Conservation (phyloP, 2,888 invertebrate species). For the Zaprionus obscuricornis region DNA sequence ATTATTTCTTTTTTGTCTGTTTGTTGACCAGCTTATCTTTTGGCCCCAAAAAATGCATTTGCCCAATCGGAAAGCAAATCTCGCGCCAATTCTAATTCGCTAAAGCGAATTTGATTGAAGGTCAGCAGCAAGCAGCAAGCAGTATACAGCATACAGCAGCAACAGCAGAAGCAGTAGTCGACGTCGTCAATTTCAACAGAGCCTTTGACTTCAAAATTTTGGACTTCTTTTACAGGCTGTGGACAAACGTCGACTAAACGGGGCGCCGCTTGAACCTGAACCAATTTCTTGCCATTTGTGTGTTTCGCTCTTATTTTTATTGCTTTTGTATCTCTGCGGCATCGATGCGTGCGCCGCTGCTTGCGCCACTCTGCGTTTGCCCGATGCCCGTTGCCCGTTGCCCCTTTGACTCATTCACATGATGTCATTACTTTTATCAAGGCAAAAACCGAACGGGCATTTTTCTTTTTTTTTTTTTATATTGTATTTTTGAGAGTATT, state of each 20-base stretch:
- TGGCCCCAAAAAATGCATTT: slow-evolving; percentile 55
- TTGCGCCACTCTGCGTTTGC: neutral
- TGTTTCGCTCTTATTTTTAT: slow-evolving; percentile 50
- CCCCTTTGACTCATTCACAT: slow-evolving; percentile 38
- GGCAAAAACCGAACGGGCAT: slow-evolving; percentile 3
- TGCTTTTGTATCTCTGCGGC: slow-evolving; percentile 37
- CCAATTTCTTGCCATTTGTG: slow-evolving; percentile 63
- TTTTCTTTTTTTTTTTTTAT: slow-evolving; percentile 29
- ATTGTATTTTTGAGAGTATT: slow-evolving; percentile 22
- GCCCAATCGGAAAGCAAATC: slow-evolving; percentile 55
- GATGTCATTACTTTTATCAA: slow-evolving; percentile 72
- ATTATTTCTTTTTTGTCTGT: slow-evolving; percentile 16
- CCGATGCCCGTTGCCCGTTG: neutral
- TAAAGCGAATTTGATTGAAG: slow-evolving; percentile 65
- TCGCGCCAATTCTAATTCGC: slow-evolving; percentile 76
- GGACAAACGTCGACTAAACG: slow-evolving; percentile 70
- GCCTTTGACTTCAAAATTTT: slow-evolving; percentile 14
- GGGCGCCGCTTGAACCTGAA: slow-evolving; percentile 59
- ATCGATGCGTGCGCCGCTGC: slow-evolving; percentile 37
- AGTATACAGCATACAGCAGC: slow-evolving; percentile 7
- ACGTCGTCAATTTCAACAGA: slow-evolving; percentile 4
- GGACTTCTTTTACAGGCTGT: slow-evolving; percentile 62
- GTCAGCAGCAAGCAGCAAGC: slow-evolving; percentile 49
- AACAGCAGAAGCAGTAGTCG: slow-evolving; percentile 5
- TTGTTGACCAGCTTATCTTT: slow-evolving; percentile 62